These are phyloP conservation scores for Garrulus glandarius DNA, from an alignment of 2,797 vertebrate species.

Conservation along the genomic window DNA sequence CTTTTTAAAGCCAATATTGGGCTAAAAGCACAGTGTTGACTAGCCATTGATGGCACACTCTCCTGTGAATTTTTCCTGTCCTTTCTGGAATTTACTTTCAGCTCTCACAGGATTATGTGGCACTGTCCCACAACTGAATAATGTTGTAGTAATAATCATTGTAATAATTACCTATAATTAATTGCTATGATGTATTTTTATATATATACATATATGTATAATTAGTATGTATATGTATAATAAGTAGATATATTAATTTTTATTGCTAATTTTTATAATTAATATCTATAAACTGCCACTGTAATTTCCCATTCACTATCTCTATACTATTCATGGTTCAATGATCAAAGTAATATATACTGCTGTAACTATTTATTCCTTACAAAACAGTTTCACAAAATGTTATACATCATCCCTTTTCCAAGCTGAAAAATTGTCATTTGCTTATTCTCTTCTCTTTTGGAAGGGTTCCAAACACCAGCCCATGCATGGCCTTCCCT, in stretches of 20 bases:
- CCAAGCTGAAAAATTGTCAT: neutral
- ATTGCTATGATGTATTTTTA: neutral
- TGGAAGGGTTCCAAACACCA: neutral
- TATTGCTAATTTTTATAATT: neutral
- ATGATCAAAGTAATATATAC: neutral
- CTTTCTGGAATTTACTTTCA: neutral
- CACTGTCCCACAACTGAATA: neutral
- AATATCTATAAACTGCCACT: neutral
- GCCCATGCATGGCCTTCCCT: neutral
- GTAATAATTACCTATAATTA: neutral
- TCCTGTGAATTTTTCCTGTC: neutral
- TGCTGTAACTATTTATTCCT: neutral
- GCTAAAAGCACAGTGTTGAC: neutral
- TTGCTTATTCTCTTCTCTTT: neutral
- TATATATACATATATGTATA: neutral
- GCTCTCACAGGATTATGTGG: neutral
- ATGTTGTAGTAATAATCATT: neutral
- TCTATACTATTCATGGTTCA: neutral
- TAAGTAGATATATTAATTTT: neutral
- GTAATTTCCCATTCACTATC: neutral
- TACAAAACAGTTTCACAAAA: neutral
- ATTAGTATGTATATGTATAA: neutral
- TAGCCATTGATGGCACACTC: neutral
- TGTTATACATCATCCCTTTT: neutral
- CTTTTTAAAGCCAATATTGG: neutral